phyloP scores from a whole-genome alignment of 2,888 invertebrate genomes.

The Chaitophorus viminalis region DNA sequence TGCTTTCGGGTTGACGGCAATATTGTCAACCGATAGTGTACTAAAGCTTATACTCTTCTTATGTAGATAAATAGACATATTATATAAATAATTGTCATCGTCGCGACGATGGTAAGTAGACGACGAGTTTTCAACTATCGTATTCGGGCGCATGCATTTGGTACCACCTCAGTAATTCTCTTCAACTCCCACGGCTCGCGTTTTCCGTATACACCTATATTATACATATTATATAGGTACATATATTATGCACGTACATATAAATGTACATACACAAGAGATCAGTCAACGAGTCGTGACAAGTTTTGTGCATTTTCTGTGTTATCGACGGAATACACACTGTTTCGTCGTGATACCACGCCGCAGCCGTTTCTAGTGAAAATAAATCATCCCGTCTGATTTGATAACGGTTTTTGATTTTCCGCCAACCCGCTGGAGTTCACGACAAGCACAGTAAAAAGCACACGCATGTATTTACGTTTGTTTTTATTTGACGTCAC shows the following conservation, averaged over 20 bases:
- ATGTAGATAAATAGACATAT: not conserved
- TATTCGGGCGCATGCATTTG: not conserved
- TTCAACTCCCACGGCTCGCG: conserved; percentile 32
- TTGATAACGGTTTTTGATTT: conserved; percentile 24
- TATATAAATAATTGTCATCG: not conserved
- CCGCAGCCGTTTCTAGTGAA: not conserved
- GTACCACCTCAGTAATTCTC: not conserved
- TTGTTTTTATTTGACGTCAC: not conserved
- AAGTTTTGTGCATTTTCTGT: conserved; percentile 38
- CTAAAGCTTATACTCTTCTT: not conserved
- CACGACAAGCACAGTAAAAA: not conserved
- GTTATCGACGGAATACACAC: conserved; percentile 43
- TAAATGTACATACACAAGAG: conserved; percentile 7
- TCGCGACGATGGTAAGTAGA: not conserved
- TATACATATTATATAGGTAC: no score
- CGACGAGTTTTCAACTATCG: not conserved
- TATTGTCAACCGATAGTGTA: no score
- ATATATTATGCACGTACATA: not conserved
- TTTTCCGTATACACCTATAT: no score
- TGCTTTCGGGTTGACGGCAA: no score
- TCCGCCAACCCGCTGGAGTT: not conserved
- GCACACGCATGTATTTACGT: no score
- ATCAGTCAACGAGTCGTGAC: conserved; percentile 25
- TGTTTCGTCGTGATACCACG: not conserved
- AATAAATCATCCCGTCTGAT: conserved; percentile 35